Base-by-base conservation (phyloP, 2,113 vertebrate genomes). In the Syngnathoides biaculeatus region DNA sequence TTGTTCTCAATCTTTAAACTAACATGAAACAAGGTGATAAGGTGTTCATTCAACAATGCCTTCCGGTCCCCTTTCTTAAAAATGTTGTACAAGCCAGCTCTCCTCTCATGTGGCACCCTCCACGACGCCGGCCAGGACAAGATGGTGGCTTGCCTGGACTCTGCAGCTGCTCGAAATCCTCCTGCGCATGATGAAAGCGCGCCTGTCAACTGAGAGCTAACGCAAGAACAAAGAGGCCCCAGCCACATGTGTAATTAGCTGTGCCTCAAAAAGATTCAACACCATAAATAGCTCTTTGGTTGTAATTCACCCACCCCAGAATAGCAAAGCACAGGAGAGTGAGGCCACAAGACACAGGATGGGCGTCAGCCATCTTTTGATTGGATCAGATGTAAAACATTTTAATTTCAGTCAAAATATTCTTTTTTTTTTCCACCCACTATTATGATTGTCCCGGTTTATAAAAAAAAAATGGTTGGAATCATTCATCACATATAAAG, bases 91-190 rank as follows among this genome's bases (percentile, higher is more conserved):
- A 78, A 78, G 76, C 22, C 77, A 79, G 74, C 70, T 73, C 76
- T 30, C 15, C 59, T 89, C 82, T 89, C 88, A 88, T 88, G 86
- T 88, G 89, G 87, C 89, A 11, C 74, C 74, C 61, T 73, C 65
- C 78, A 77, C 85, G 84, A 84, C 77, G 83, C 79, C 82, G 42
- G 83, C 72, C 68, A 71, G 78, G 78, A 79, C 85, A 78, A 77
- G 79, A 77, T 73, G 74, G 78, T 81, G 65, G 68, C 70, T 79
- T 69, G 40, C 69, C 76, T 71, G 79, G 64, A 70, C 73, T 81
- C 86, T 81, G 80, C 92, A 92, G 86, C 87, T 90, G 90, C 75
- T 82, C 73, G 48, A 84, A 84, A 91, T 87, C 84, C 79, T 57
- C 77, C 58, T 3, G 57, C n/a, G 68, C 66, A 53, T 80, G 87